These are phyloP conservation scores for Procavia capensis DNA, from an alignment of 2,113 vertebrate species.

Conservation along the genomic window DNA sequence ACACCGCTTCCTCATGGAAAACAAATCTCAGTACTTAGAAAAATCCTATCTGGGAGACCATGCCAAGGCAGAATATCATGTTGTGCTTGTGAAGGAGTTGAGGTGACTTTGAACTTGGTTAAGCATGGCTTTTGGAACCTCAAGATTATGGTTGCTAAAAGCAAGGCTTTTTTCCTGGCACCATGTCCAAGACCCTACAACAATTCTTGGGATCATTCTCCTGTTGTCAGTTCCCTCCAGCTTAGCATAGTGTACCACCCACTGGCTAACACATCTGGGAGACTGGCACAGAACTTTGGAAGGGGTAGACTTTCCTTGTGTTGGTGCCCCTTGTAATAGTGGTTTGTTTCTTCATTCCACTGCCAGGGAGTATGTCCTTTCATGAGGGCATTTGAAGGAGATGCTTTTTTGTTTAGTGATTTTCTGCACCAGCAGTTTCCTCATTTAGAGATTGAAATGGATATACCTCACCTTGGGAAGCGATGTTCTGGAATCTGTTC, in stretches of 20 bases:
- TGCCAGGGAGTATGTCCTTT: constrained; percentile 69
- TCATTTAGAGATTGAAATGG: constrained; percentile 82
- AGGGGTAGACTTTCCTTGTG: constrained; percentile 8
- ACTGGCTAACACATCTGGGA: not conserved
- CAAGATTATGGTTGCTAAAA: not conserved
- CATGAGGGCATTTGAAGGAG: constrained; percentile 76
- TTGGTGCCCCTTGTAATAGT: constrained; percentile 51
- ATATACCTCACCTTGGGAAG: constrained; percentile 81
- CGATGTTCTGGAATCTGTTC: constrained; percentile 76
- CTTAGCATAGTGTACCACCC: not conserved
- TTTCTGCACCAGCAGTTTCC: constrained; percentile 83
- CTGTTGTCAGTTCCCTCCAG: not conserved
- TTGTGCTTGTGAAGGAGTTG: not conserved
- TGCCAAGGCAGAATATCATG: not conserved
- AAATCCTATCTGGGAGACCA: not conserved
- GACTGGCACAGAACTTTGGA: not conserved
- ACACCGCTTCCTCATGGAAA: not conserved
- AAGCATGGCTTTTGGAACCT: not conserved
- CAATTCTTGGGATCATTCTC: not conserved
- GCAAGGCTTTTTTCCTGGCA: constrained; percentile 22
- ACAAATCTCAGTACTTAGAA: not conserved
- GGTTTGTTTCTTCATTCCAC: constrained; percentile 54
- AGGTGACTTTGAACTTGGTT: not conserved
- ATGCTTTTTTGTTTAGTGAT: constrained; percentile 82
- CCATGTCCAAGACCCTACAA: not conserved